Evolutionary conservation across 2,113 vertebrate species (phyloP).

Genomic region (Gnathonemus echidnorhynchus): DNA sequence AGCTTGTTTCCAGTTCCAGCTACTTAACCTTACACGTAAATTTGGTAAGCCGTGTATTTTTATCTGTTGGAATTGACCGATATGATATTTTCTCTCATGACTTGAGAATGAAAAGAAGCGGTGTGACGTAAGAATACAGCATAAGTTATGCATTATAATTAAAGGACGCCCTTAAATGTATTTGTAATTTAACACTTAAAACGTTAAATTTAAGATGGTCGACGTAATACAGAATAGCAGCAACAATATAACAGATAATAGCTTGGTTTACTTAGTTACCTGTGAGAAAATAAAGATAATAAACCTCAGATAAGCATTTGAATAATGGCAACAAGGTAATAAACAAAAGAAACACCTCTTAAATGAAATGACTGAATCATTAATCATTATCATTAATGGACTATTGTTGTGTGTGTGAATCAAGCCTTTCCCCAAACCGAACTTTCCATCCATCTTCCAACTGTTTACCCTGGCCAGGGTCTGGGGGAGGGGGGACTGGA

Average conservation of each 20-base stretch:
- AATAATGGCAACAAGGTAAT: background rate
- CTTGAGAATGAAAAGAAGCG: background rate
- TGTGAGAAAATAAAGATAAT: background rate
- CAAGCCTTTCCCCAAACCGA: background rate
- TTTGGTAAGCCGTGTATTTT: background rate
- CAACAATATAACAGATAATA: background rate
- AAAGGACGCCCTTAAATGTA: background rate
- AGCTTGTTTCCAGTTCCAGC: background rate
- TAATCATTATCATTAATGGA: background rate
- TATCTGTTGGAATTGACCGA: background rate
- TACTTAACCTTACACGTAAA: background rate
- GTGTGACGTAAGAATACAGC: background rate
- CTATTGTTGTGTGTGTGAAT: background rate
- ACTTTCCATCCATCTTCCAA: background rate
- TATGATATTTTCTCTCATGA: background rate
- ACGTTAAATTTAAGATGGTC: background rate
- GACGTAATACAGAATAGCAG: background rate
- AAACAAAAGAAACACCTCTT: background rate
- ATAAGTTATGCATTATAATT: background rate
- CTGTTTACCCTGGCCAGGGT: background rate
- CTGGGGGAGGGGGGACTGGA: too few species aligned
- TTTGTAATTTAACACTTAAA: background rate
- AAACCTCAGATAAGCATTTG: background rate
- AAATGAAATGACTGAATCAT: background rate
- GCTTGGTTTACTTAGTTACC: background rate